Evolutionary conservation across 2,888 invertebrate species (phyloP), one percentile per base, ranked within the genome.

Genomic region (Brenthis hecate): DNA sequence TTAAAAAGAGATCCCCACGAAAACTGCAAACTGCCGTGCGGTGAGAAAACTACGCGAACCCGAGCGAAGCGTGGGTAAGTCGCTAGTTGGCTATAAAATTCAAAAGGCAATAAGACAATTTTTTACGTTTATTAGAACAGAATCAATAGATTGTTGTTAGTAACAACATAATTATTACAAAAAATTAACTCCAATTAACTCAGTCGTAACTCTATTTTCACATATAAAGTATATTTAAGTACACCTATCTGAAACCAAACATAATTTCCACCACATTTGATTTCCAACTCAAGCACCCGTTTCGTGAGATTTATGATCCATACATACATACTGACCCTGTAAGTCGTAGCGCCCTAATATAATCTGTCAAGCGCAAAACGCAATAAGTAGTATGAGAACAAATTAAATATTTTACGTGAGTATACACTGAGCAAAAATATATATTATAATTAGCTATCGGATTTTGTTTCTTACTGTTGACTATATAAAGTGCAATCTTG

Each of bases 381-480:
- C 80, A 85, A 85, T 86, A 85, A 85, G 83, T 74, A 78, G 75
- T 82, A 76, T 78, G 81, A 76, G 83, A 78, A 83, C 76, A 80
- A 84, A 87, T 86, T 87, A 86, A 88, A 88, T 88, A 88, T 87
- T 88, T 85, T 78, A 84, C 79, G 80, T 74, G 72, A 72, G 75
- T 74, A 78, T 79, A 76, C 14, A 57, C 53, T 50, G n/a, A 43
- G 50, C 50, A 32, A 36, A 53, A 2, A n/a, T 19, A 62, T 50
- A 55, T 19, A 4, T 5, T 2, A n/a, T 48, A 61, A 57, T 23
- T 14, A 28, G 36, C 51, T 56, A 55, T 48, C 23, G 51, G 8
- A 65, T 53, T 57, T 51, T 57, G 5, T 14, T 62, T 65, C 55
- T n/a, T 70, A 65, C 73, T 58, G 65, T 3, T 11, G 19, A 13